These are phyloP conservation scores for Andrena cerasifolii DNA, from an alignment of 1,140 invertebrate genomes.

Conservation along the genomic window DNA sequence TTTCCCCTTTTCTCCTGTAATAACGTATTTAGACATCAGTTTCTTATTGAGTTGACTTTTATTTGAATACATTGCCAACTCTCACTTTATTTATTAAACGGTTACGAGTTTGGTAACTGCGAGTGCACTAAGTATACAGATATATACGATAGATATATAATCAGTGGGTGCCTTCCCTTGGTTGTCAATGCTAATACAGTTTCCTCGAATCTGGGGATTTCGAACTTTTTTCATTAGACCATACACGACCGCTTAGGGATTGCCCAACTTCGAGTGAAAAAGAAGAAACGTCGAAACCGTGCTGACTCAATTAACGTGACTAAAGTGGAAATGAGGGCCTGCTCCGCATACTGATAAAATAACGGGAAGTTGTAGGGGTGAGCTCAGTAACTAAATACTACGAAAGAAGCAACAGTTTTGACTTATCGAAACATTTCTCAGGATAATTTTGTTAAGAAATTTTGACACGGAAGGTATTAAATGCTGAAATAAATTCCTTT, in stretches of 20 bases:
- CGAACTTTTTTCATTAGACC: conserved; percentile 34
- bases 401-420: neutral
- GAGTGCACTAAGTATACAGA: neutral
- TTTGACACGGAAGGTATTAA: too few species aligned
- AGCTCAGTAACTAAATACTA: neutral
- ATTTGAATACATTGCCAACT: too few species aligned
- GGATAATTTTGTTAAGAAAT: neutral
- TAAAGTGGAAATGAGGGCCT: neutral
- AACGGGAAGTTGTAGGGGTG: too few species aligned
- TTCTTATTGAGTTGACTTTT: too few species aligned
- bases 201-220: neutral
- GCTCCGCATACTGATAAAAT: neutral
- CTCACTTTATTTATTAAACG: too few species aligned
- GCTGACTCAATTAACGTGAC: conserved; percentile 20
- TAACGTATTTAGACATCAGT: too few species aligned
- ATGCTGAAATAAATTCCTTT: too few species aligned
- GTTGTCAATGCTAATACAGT: conserved; percentile 17
- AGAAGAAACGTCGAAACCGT: neutral
- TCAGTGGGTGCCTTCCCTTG: neutral
- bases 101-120: neutral
- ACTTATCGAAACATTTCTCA: neutral
- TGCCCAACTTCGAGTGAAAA: neutral
- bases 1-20: too few species aligned
- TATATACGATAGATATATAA: neutral
- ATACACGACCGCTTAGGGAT: neutral